Conservation (phyloP, 2,113 vertebrate species). For the Setophaga kirtlandii region DNA sequence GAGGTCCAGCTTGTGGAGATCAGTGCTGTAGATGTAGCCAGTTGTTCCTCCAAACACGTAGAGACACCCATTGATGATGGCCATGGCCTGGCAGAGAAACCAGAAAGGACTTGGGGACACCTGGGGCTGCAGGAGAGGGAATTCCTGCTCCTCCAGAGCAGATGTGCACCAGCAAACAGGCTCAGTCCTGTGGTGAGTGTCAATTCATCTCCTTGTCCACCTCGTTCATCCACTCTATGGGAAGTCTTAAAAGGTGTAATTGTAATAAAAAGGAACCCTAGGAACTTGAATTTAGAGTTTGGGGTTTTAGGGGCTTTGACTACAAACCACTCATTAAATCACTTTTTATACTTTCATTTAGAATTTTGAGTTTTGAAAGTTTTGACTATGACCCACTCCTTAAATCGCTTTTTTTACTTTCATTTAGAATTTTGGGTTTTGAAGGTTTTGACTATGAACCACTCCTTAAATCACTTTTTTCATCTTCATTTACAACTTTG, state of each 20-base stretch:
- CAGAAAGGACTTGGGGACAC: fast-evolving
- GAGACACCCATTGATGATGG: conserved; percentile 94
- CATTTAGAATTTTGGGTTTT: not conserved
- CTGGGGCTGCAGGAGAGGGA: not conserved
- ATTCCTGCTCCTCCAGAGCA: not conserved
- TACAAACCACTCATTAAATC: not conserved
- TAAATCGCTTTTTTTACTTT: not conserved
- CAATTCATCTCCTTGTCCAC: not conserved
- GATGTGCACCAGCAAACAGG: not conserved
- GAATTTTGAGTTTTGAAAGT: not conserved
- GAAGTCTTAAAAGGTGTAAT: not conserved
- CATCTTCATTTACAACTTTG: not conserved
- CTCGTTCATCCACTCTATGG: fast-evolving
- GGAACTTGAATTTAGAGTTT: not conserved
- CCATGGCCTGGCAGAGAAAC: conserved; percentile 86
- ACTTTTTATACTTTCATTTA: not conserved
- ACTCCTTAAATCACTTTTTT: not conserved
- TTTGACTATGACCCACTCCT: not conserved
- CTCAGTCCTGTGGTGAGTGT: not conserved
- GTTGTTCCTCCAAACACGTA: conserved; percentile 98
- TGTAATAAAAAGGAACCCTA: not conserved
- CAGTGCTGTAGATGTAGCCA: conserved; percentile 96
- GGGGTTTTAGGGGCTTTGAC: not conserved
- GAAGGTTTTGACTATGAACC: not conserved
- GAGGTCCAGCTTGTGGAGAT: conserved; percentile 94